Evolutionary conservation across 2,888 invertebrate species (phyloP).

Genomic region (Ditylenchus weischeri): DNA sequence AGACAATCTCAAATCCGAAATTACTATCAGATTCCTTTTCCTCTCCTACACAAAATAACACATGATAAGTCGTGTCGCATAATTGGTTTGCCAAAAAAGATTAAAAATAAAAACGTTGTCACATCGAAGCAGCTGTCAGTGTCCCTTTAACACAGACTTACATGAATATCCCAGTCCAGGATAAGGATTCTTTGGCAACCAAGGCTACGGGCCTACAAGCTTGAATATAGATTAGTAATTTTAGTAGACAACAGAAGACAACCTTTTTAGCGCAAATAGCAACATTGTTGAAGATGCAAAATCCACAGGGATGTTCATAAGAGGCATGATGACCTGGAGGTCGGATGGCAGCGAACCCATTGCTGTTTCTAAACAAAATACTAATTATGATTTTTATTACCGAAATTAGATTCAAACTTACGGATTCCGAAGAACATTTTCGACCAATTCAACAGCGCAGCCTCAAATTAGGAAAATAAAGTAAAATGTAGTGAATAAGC

Average conservation of each 20-base stretch:
- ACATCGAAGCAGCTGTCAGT: too few species aligned
- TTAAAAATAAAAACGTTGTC: too few species aligned
- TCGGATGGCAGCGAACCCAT: conserved; percentile 45
- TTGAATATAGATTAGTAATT: neutral
- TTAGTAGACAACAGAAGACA: too few species aligned
- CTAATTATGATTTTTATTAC: too few species aligned
- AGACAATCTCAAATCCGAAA: too few species aligned
- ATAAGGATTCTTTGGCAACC: conserved; percentile 73
- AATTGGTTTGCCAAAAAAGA: too few species aligned
- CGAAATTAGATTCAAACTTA: conserved; percentile 10
- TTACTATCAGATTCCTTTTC: too few species aligned
- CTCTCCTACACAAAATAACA: too few species aligned
- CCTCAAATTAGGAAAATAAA: neutral
- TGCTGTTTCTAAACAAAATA: conserved; percentile 14
- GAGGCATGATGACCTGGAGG: conserved; percentile 73
- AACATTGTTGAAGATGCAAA: conserved; percentile 97
- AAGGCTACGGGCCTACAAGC: conserved; percentile 26
- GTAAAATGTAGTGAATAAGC: too few species aligned
- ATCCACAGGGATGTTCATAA: conserved; percentile 72
- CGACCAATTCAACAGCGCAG: conserved; percentile 37
- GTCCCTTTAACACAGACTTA: conserved; percentile 35
- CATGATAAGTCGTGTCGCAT: too few species aligned
- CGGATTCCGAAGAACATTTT: conserved; percentile 28
- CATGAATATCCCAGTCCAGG: conserved; percentile 78
- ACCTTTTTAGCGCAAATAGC: conserved; percentile 63